phyloP scores from a whole-genome alignment of 2,113 vertebrate species.

The Nannospalax galili region DNA sequence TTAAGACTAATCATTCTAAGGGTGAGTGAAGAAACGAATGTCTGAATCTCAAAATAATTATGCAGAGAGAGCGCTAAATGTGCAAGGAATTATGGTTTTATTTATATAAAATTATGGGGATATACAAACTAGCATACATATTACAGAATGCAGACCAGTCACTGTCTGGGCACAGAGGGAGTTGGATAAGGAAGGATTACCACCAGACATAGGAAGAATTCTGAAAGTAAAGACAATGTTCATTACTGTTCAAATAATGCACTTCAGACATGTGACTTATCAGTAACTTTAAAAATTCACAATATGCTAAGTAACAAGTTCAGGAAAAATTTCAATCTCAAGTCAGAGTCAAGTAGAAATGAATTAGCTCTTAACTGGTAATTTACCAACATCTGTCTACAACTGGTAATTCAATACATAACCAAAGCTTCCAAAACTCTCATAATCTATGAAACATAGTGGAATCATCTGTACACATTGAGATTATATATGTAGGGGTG shows the following conservation, averaged over 20 bases:
- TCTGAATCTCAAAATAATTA: not conserved
- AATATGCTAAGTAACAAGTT: slow-evolving; percentile 36
- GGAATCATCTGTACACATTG: not conserved
- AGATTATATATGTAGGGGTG: not conserved
- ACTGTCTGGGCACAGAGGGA: not conserved
- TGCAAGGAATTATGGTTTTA: not conserved
- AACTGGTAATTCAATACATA: not conserved
- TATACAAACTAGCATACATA: not conserved
- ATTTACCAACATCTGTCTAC: not conserved
- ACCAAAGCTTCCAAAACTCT: slow-evolving; percentile 11
- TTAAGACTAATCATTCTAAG: not conserved
- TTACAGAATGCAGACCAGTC: slow-evolving; percentile 20
- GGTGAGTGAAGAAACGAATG: not conserved
- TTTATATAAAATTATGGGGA: not conserved
- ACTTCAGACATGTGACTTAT: not conserved
- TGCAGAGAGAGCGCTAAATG: not conserved
- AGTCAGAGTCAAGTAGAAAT: too few species aligned
- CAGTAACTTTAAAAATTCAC: slow-evolving; percentile 54
- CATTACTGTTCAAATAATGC: not conserved
- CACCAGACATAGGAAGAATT: not conserved
- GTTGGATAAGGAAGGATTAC: slow-evolving; percentile 35
- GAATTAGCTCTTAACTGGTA: not conserved
- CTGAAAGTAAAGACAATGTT: not conserved
- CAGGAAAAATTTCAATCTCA: slow-evolving; percentile 28
- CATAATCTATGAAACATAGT: not conserved